phyloP scores from a whole-genome alignment of 2,888 invertebrate species.

The Lypha dubia region DNA sequence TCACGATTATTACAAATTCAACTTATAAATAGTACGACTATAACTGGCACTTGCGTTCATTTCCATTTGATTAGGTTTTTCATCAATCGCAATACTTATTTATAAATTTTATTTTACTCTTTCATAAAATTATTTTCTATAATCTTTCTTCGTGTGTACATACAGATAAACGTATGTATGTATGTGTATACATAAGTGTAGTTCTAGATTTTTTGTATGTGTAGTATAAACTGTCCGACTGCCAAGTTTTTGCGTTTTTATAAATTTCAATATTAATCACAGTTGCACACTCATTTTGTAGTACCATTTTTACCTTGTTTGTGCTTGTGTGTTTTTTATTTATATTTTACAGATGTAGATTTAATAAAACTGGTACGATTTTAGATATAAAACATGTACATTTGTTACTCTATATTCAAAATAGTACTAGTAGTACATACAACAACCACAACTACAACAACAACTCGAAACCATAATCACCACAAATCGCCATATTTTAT shows the following conservation, averaged over 20 bases:
- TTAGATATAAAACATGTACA: not conserved
- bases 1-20: slow-evolving; percentile 51
- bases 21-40: slow-evolving; percentile 27
- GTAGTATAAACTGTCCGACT: slow-evolving; percentile 18
- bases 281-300: slow-evolving; percentile 20
- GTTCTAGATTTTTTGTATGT: not conserved
- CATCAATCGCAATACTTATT: slow-evolving; percentile 54
- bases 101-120: slow-evolving; percentile 9
- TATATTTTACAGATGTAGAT: not conserved
- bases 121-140: not conserved
- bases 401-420: not conserved
- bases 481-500: not conserved
- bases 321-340: not conserved
- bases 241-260: slow-evolving; percentile 61
- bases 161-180: not conserved
- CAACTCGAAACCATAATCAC: not conserved
- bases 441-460: too few species aligned
- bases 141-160: not conserved
- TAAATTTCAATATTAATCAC: slow-evolving; percentile 41
- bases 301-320: slow-evolving; percentile 29
- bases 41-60: slow-evolving; percentile 46
- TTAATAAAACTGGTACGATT: slow-evolving; percentile 19
- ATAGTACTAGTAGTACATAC: not conserved
- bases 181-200: not conserved
- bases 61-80: slow-evolving; percentile 61